Conservation (phyloP, 1,140 invertebrate species). For the Pectinophora gossypiella region DNA sequence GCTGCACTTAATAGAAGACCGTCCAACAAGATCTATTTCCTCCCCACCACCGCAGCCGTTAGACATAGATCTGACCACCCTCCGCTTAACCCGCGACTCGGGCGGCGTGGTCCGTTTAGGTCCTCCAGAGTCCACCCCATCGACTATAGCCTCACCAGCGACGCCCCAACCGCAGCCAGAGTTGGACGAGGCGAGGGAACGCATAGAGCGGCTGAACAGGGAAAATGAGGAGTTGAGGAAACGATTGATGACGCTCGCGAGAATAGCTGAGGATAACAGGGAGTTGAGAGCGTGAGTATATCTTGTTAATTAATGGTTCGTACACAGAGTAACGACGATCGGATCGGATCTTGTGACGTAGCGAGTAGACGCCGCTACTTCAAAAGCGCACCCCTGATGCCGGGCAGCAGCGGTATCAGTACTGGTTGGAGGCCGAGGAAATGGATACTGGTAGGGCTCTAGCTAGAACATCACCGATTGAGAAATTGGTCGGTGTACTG, state of each 20-base stretch:
- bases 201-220: slow-evolving; percentile 43
- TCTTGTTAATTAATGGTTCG: too few relatives aligned
- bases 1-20: slow-evolving; percentile 84
- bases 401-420: too few relatives aligned
- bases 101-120: slow-evolving; percentile 85
- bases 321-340: too few relatives aligned
- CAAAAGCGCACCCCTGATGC: too few relatives aligned
- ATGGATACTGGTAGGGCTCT: too few relatives aligned
- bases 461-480: too few relatives aligned
- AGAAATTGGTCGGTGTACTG: too few relatives aligned
- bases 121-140: slow-evolving; percentile 60
- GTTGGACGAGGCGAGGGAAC: slow-evolving; percentile 37
- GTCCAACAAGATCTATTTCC: slow-evolving; percentile 87
- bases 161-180: slow-evolving; percentile 46
- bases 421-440: too few relatives aligned
- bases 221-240: slow-evolving; percentile 64
- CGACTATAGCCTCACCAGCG: slow-evolving; percentile 32
- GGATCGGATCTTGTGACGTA: too few relatives aligned
- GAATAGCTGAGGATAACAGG: slow-evolving; percentile 63
- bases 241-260: slow-evolving; percentile 40
- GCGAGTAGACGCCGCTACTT: too few relatives aligned
- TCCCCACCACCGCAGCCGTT: slow-evolving; percentile 87
- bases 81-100: slow-evolving; percentile 80
- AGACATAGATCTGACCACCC: slow-evolving; percentile 82
- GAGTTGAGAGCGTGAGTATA: slow-evolving; percentile 63